Conservation (phyloP, 2,797 vertebrate genomes). For the Lutjanus campechanus region DNA sequence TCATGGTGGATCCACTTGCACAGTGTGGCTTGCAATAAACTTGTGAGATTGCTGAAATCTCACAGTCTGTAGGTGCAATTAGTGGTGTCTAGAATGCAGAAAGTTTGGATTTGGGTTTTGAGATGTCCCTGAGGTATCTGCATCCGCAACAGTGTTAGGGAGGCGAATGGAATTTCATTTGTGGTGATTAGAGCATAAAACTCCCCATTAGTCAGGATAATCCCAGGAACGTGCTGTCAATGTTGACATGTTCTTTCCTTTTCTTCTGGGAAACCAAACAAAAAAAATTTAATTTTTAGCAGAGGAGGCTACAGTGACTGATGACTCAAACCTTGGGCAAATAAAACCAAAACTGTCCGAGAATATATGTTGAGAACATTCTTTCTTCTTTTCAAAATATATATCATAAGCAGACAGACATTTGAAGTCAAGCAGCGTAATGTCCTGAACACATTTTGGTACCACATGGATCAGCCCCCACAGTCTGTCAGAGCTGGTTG, state of each 20-base stretch:
- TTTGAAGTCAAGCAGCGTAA: conserved; percentile 29
- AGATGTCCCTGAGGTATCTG: conserved; percentile 3
- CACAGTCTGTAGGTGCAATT: not conserved
- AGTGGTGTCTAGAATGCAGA: not conserved
- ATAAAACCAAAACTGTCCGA: not conserved
- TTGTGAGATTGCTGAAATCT: no score
- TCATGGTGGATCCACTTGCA: no score
- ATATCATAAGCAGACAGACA: conserved; percentile 33
- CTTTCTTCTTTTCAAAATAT: not conserved
- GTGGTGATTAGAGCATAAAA: not conserved
- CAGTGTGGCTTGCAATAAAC: no score
- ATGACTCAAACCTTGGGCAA: not conserved
- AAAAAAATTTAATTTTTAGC: not conserved
- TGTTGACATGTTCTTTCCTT: not conserved
- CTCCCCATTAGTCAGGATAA: not conserved
- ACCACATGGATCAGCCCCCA: conserved; percentile 50
- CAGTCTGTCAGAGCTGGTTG: conserved; percentile 55
- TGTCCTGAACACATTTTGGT: conserved; percentile 49
- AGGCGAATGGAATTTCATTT: not conserved
- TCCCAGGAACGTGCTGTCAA: not conserved
- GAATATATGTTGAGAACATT: not conserved
- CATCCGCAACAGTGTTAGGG: no score
- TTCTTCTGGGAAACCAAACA: not conserved
- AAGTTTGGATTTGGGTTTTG: not conserved
- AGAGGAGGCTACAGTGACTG: not conserved